phyloP scores from a whole-genome alignment of 2,797 vertebrate species.

The Psittacula echo region DNA sequence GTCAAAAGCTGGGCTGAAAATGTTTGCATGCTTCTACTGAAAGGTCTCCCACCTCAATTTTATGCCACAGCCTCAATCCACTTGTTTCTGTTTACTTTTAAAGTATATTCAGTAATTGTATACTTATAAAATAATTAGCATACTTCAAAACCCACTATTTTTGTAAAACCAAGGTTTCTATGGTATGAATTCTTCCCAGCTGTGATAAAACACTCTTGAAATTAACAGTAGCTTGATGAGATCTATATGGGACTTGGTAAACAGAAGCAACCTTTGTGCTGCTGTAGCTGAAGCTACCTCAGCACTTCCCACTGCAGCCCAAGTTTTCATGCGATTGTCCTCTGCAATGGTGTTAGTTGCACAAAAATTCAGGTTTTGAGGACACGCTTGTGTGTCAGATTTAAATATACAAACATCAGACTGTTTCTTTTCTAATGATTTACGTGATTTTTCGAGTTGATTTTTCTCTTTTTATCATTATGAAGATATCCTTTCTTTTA shows the following conservation, averaged over 20 bases:
- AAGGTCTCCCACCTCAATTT: constrained; percentile 20
- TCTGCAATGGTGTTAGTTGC: not conserved
- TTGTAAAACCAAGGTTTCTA: constrained; percentile 50
- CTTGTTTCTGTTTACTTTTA: constrained; percentile 56
- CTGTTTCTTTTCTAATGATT: not conserved
- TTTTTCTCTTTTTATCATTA: not conserved
- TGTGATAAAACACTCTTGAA: constrained; percentile 61
- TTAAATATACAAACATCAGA: not conserved
- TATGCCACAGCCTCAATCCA: constrained; percentile 26
- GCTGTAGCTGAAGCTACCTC: not conserved
- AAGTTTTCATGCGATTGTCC: not conserved
- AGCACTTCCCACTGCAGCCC: not conserved
- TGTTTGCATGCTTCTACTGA: not conserved
- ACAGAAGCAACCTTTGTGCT: not conserved
- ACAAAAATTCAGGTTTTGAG: not conserved
- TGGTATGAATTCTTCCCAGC: constrained; percentile 50
- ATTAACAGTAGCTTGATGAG: constrained; percentile 46
- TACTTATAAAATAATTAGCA: constrained; percentile 62
- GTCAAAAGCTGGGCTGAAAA: not conserved
- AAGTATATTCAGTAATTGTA: constrained; percentile 55
- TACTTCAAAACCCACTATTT: constrained; percentile 26
- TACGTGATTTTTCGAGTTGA: not conserved
- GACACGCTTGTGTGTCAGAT: not conserved
- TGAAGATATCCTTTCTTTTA: not conserved
- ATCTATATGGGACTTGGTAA: constrained; percentile 19